These are phyloP conservation scores for Callopanchax toddi DNA, from an alignment of 2,113 vertebrate genomes.

Conservation along the genomic window DNA sequence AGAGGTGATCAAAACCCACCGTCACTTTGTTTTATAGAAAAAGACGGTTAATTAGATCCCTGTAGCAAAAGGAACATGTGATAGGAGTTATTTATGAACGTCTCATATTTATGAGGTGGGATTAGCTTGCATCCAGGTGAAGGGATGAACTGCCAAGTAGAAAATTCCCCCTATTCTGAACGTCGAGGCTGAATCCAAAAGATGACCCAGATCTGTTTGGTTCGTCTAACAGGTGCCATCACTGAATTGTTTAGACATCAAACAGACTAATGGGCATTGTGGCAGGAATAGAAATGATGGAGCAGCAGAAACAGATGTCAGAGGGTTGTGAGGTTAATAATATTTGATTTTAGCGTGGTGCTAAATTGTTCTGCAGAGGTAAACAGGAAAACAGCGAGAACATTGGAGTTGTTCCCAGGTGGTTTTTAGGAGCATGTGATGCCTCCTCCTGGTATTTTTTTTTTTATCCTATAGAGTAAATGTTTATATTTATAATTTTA, in stretches of 20 bases:
- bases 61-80: slow-evolving; percentile 13
- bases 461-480: slow-evolving; percentile 16
- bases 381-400: slow-evolving; percentile 16
- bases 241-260: slow-evolving; percentile 53
- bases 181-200: slow-evolving; percentile 35
- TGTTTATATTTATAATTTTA: slow-evolving; percentile 19
- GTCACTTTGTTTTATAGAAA: slow-evolving; percentile 4
- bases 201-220: slow-evolving; percentile 49
- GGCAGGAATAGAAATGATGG: slow-evolving; percentile 17
- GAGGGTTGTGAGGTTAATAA: slow-evolving; percentile 45
- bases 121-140: slow-evolving; percentile 63
- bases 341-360: slow-evolving; percentile 47
- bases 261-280: slow-evolving; percentile 47
- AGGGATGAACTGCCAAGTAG: slow-evolving; percentile 41
- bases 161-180: slow-evolving; percentile 51
- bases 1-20: slow-evolving; percentile 26
- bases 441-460: slow-evolving; percentile 55
- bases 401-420: slow-evolving; percentile 6
- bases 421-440: slow-evolving; percentile 34
- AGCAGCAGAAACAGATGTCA: slow-evolving; percentile 25
- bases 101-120: slow-evolving; percentile 6
- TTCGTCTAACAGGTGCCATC: slow-evolving; percentile 56
- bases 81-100: slow-evolving; percentile 28
- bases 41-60: slow-evolving; percentile 11
- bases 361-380: slow-evolving; percentile 30